A percentile compares a stretch with the other conserved stretches of the same genome.
Evolutionary conservation across 2,888 invertebrate genomes (phyloP).

Genomic region (Ethmia dodecea): DNA sequence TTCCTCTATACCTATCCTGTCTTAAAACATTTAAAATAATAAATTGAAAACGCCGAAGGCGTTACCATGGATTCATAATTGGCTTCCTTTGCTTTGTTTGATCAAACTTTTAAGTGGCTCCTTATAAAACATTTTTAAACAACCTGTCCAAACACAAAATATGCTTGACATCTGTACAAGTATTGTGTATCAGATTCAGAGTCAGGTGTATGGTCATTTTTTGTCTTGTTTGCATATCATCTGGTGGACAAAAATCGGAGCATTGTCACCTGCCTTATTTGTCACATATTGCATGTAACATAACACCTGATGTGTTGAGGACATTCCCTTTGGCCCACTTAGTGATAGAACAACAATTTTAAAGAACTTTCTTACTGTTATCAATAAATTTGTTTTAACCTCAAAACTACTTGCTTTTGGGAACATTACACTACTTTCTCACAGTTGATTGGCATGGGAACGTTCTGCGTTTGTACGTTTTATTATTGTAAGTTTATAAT

Average conservation of each 20-base stretch:
- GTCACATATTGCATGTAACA: conserved; percentile 27
- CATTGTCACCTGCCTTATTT: conserved; percentile 42
- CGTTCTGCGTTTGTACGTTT: conserved; percentile 14
- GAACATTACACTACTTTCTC: conserved; percentile 34
- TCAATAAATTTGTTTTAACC: too few relatives aligned
- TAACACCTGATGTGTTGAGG: conserved; percentile 22
- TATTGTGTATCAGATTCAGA: conserved; percentile 40
- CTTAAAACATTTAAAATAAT: conserved; percentile 15
- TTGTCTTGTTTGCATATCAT: conserved; percentile 47
- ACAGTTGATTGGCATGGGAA: conserved; percentile 44
- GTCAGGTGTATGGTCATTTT: conserved; percentile 53
- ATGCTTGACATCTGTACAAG: conserved; percentile 35
- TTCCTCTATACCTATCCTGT: too few relatives aligned
- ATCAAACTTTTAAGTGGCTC: conserved; percentile 7
- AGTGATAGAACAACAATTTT: too few relatives aligned
- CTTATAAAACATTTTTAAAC: conserved; percentile 12
- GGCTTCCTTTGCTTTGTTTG: conserved; percentile 8
- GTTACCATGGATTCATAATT: conserved; percentile 12
- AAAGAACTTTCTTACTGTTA: too few relatives aligned
- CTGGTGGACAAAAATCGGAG: conserved; percentile 42
- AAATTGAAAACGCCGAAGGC: conserved; percentile 20
- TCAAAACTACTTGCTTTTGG: not conserved
- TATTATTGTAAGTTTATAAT: not conserved
- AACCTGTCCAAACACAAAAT: conserved; percentile 26
- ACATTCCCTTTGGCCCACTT: conserved; percentile 11